Evolutionary conservation across 1,140 invertebrate species (phyloP).

Genomic region (Drosophila kohkoa): DNA sequence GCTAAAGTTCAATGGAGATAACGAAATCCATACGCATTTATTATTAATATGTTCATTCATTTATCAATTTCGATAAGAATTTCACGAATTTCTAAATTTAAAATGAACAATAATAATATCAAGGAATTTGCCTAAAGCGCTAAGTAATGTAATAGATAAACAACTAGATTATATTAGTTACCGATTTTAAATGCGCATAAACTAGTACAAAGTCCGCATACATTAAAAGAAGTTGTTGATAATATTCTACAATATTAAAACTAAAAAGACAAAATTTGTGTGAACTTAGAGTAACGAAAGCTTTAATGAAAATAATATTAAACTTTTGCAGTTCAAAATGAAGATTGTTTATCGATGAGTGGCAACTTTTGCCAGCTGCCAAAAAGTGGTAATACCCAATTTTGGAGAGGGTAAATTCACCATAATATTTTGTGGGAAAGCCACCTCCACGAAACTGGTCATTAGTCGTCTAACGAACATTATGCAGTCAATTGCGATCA

Average conservation of each 20-base stretch:
- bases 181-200: not conserved
- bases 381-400: too few relatives aligned
- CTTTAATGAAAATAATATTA: not conserved
- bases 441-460: not conserved
- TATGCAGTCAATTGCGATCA: constrained; percentile 23
- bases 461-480: not conserved
- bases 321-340: too few relatives aligned
- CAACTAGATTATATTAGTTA: not conserved
- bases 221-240: not conserved
- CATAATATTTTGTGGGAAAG: constrained; percentile 1
- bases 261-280: too few relatives aligned
- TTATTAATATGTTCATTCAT: constrained; percentile 4
- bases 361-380: too few relatives aligned
- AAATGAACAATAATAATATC: constrained; percentile 12
- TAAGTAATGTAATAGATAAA: not conserved
- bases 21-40: constrained; percentile 6
- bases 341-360: too few relatives aligned
- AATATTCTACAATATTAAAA: not conserved
- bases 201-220: not conserved
- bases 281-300: too few relatives aligned
- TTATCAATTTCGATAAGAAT: constrained; percentile 17
- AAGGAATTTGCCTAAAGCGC: not conserved
- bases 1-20: constrained; percentile 34
- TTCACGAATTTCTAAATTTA: not conserved
- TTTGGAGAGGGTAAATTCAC: not conserved